Percentiles rank a stretch among this genome's conserved stretches.
These are phyloP conservation scores for Bovichtus diacanthus DNA, from an alignment of 2,797 vertebrate species.

Conservation along the genomic window DNA sequence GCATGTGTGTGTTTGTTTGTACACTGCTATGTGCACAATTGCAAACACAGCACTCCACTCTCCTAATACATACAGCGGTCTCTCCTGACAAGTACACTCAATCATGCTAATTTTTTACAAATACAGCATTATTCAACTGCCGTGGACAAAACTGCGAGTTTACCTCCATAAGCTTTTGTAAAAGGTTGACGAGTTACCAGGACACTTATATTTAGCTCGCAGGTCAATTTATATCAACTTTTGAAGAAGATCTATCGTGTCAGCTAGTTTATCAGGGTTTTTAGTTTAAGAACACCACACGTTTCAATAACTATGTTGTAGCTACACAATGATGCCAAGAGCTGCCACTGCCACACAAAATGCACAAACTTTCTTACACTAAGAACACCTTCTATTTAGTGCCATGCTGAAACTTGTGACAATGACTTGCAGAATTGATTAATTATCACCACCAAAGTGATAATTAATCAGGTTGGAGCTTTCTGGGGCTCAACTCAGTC, in stretches of 20 bases:
- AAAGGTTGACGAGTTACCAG: conserved; percentile 32
- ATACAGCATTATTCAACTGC: conserved; percentile 72
- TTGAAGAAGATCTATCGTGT: conserved; percentile 10
- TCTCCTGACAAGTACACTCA: conserved; percentile 75
- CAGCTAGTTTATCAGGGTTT: background rate
- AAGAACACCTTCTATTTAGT: background rate
- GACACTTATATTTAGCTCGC: conserved; percentile 20
- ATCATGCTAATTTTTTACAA: conserved; percentile 75
- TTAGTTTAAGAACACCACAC: background rate
- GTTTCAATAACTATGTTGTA: background rate
- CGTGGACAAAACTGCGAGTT: conserved; percentile 55
- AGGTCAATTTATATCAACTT: conserved; percentile 18
- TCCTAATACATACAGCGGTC: conserved; percentile 62
- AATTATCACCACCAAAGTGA: conserved; percentile 13
- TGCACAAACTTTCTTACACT: background rate
- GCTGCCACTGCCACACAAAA: background rate
- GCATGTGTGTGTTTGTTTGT: conserved; percentile 45
- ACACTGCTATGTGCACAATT: conserved; percentile 67
- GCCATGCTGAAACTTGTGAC: background rate
- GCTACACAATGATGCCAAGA: background rate
- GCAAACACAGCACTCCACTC: conserved; percentile 73
- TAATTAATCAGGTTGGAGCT: conserved; percentile 13
- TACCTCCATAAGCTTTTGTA: conserved; percentile 58
- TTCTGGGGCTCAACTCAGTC: background rate
- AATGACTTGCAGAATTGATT: conserved; percentile 1